Percentiles rank a stretch among this genome's conserved stretches.
phyloP scores from a whole-genome alignment of 2,888 invertebrate genomes.

The Patella caerulea region DNA sequence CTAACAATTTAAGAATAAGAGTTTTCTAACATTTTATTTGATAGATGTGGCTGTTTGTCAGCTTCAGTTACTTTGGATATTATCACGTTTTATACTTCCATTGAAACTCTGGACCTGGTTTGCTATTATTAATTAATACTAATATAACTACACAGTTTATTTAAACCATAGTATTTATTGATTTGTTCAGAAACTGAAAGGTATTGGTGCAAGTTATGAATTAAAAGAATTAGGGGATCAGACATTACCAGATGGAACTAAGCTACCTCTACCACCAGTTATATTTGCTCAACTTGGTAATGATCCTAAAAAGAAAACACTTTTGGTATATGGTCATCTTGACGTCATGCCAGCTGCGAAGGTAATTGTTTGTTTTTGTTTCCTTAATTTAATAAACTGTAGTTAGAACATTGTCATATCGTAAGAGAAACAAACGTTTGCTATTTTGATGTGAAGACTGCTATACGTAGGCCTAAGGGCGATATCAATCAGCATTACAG shows the following conservation, averaged over 20 bases:
- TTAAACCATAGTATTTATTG: neutral
- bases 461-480: neutral
- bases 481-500: neutral
- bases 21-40: too few relatives aligned
- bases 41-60: too few relatives aligned
- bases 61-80: too few relatives aligned
- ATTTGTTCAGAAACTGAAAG: constrained; percentile 60
- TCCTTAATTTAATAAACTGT: neutral
- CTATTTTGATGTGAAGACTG: neutral
- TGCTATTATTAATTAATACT: too few relatives aligned
- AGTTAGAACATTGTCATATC: neutral
- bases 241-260: constrained; percentile 79
- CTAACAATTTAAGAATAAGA: too few relatives aligned
- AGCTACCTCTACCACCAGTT: constrained; percentile 87
- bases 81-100: too few relatives aligned
- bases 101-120: too few relatives aligned
- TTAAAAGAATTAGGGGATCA: constrained; percentile 82
- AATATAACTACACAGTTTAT: neutral
- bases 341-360: constrained; percentile 96
- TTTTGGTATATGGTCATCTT: constrained; percentile 95
- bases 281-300: constrained; percentile 85
- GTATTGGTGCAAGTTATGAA: constrained; percentile 79
- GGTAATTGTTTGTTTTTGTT: constrained; percentile 50
- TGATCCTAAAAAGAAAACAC: constrained; percentile 90
- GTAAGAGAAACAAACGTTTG: neutral